Conservation (phyloP, 1,140 invertebrate genomes). For the Drosophila athabasca region DNA sequence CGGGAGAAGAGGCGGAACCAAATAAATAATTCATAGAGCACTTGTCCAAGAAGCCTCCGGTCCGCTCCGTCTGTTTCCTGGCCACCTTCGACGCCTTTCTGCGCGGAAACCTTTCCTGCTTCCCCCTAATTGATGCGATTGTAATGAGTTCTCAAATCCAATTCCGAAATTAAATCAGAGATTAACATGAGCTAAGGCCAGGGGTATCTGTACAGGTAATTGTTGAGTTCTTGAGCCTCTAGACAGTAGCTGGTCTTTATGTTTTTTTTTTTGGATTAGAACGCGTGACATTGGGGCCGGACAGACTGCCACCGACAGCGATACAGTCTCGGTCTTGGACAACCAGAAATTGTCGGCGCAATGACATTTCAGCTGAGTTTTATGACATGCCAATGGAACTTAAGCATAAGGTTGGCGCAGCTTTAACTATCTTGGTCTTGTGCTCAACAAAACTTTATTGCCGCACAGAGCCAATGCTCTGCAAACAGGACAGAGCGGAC, state of each 20-base stretch:
- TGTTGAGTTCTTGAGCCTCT: conserved; percentile 45
- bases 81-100: conserved; percentile 25
- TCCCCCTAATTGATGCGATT: conserved; percentile 7
- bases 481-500: conserved; percentile 38
- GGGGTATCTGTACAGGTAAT: conserved; percentile 35
- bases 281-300: conserved; percentile 44
- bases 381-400: conserved; percentile 47
- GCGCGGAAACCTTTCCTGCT: conserved; percentile 17
- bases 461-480: conserved; percentile 13
- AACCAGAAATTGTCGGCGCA: conserved; percentile 57
- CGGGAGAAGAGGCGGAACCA: conserved; percentile 41
- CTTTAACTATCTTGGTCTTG: conserved; percentile 26
- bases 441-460: not conserved
- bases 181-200: conserved; percentile 52
- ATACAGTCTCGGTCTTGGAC: conserved; percentile 15
- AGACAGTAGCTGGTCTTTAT: conserved; percentile 19
- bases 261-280: conserved; percentile 36
- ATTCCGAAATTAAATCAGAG: conserved; percentile 46
- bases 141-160: conserved; percentile 19
- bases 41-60: conserved; percentile 16
- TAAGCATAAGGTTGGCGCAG: conserved; percentile 36
- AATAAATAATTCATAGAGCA: conserved; percentile 36
- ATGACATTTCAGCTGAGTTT: conserved; percentile 56
- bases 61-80: conserved; percentile 12
- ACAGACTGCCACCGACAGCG: conserved; percentile 7